phyloP scores from a whole-genome alignment of 2,797 vertebrate genomes.

The Gallinago nigripennis region DNA sequence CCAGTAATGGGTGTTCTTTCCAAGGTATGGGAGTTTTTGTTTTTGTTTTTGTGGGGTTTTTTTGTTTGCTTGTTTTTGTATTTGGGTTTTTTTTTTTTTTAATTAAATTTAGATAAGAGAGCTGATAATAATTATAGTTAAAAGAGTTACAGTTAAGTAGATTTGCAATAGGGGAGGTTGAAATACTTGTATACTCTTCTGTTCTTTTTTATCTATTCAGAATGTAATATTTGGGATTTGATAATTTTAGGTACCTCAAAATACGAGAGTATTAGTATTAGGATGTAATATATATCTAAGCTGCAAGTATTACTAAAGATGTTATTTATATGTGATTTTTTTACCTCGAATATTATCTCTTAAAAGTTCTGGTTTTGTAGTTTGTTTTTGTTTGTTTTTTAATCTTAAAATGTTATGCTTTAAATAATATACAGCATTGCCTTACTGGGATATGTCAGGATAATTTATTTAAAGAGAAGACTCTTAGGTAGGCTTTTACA shows the following conservation, averaged over 20 bases:
- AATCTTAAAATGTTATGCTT: neutral
- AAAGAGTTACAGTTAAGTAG: neutral
- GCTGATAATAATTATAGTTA: neutral
- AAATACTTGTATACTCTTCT: neutral
- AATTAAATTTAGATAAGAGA: neutral
- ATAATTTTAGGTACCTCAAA: neutral
- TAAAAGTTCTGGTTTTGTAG: neutral
- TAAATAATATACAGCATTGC: neutral
- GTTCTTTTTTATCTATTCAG: neutral
- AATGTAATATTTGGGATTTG: neutral
- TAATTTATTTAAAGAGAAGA: neutral
- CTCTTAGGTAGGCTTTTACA: neutral
- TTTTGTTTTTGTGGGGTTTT: neutral
- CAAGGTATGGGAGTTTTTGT: neutral
- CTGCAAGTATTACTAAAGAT: neutral
- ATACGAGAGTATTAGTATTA: neutral
- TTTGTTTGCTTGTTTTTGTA: too few species aligned
- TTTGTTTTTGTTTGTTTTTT: neutral
- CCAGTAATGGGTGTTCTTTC: neutral
- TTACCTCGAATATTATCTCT: neutral
- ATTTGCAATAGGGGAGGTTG: neutral
- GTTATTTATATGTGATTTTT: neutral
- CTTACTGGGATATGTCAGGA: neutral
- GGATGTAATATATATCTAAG: neutral
- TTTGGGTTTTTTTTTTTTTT: neutral